Evolutionary conservation across 2,888 invertebrate genomes (phyloP), one percentile per base, ranked within the genome.

Genomic region (Drosophila heteroneura): DNA sequence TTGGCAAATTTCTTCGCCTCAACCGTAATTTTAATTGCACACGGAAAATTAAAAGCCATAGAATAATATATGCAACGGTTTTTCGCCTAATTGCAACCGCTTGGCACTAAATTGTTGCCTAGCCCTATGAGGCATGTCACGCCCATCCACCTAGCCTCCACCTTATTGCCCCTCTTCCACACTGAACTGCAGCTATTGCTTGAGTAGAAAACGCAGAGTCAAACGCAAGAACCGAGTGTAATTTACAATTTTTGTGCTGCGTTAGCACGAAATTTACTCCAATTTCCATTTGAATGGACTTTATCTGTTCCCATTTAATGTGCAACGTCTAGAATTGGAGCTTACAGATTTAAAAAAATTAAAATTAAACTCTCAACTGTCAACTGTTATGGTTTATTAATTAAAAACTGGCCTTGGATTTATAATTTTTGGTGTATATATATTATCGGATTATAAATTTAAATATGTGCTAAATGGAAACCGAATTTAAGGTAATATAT

Each of bases 31-130:
- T 89, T 87, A 87, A 87, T 87, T 84, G 85, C 87, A 63, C 67
- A 64, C 70, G 39, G 60, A 51, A 64, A 83, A 81, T 73, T 75
- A 70, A 72, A 66, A 49, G 73, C 75, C 75, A 57, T 61, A 71
- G 70, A 76, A 80, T 83, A 56, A 37, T 35, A 26, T 28, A 85
- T 88, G 86, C 89, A 79, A 69, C 60, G 86, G n/a, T 49, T 75
- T 63, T 79, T 71, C 69, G 64, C 76, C 87, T 89, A 89, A 89
- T 85, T 85, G 85, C 89, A 79, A 69, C 66, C 54, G 69, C 71
- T 68, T 73, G 74, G 58, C 76, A 76, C 71, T 71, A 81, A 71
- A 83, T 80, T 74, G 62, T 57, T 54, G 56, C 68, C 69, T 51
- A 41, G 68, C 60, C 77, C 81, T 83, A 85, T 89, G 89, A 77